phyloP scores from a whole-genome alignment of 2,888 invertebrate species.

The Clusia tigrina region DNA sequence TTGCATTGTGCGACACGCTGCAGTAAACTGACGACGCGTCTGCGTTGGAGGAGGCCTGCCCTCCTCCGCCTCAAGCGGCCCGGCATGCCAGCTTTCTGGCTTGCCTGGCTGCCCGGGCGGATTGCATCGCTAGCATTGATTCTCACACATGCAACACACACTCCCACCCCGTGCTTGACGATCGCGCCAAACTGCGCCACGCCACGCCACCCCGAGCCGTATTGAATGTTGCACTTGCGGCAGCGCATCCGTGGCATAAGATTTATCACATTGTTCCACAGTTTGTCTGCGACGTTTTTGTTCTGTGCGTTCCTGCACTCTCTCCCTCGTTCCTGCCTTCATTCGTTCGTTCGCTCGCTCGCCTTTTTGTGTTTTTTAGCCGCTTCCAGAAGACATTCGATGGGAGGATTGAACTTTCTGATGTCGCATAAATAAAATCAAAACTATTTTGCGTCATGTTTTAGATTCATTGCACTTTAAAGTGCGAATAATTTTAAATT shows the following conservation, averaged over 20 bases:
- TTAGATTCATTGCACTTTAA: slow-evolving; percentile 41
- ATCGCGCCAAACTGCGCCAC: too few species aligned
- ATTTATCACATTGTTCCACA: slow-evolving; percentile 60
- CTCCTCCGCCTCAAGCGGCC: slow-evolving; percentile 5
- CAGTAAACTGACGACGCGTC: background rate
- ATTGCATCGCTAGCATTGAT: background rate
- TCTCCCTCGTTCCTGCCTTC: background rate
- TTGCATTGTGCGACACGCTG: slow-evolving; percentile 15
- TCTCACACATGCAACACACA: background rate
- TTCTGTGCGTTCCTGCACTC: background rate
- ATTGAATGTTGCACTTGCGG: slow-evolving; percentile 31
- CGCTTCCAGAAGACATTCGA: slow-evolving; percentile 14
- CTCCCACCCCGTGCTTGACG: background rate
- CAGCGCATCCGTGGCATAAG: slow-evolving; percentile 49
- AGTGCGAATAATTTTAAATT: slow-evolving; percentile 12
- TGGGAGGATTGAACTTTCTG: slow-evolving; percentile 35
- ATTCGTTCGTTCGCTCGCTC: background rate
- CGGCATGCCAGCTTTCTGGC: background rate
- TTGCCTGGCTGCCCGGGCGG: too few species aligned
- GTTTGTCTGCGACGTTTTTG: slow-evolving; percentile 45
- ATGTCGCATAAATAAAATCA: slow-evolving; percentile 35
- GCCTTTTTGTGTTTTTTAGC: background rate
- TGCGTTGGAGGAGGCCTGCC: slow-evolving; percentile 16
- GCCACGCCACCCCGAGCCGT: too few species aligned
- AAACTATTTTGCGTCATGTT: slow-evolving; percentile 44